A percentile compares a stretch with the other conserved stretches of the same genome.
Conservation (phyloP, 2,797 vertebrate species). For the Eulemur albifrons region DNA sequence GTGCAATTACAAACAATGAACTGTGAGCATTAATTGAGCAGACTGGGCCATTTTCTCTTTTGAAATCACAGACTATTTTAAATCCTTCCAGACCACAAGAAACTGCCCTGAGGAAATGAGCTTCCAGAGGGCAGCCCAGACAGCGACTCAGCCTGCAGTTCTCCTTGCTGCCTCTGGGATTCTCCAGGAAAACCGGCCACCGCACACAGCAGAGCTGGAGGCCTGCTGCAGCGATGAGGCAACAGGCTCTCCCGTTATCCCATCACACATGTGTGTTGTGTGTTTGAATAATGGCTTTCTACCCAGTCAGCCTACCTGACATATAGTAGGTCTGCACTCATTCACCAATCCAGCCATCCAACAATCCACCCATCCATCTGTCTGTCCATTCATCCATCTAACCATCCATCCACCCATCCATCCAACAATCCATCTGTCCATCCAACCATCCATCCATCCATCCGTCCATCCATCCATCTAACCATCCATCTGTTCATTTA, state of each 20-base stretch:
- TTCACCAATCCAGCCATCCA: neutral
- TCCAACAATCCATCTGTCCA: neutral
- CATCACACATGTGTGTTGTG: accelerated
- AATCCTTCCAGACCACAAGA: conserved; percentile 27
- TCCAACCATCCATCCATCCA: neutral
- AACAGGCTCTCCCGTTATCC: neutral
- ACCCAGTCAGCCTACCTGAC: neutral
- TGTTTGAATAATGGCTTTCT: neutral
- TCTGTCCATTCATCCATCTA: neutral
- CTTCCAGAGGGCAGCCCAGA: neutral
- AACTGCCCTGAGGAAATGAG: conserved; percentile 26
- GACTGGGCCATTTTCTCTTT: conserved; percentile 50
- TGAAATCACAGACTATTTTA: conserved; percentile 58
- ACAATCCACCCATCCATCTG: neutral
- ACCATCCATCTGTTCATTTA: neutral
- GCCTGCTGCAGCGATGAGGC: neutral
- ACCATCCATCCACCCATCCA: neutral
- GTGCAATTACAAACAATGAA: conserved; percentile 72
- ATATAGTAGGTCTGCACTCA: neutral
- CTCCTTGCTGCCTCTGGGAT: neutral
- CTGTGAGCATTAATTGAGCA: conserved; percentile 65
- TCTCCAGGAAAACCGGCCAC: neutral
- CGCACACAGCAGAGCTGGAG: neutral
- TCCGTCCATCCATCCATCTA: neutral
- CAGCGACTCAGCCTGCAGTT: neutral